phyloP scores from a whole-genome alignment of 2,797 vertebrate species.

The Mionectes olivaceus region DNA sequence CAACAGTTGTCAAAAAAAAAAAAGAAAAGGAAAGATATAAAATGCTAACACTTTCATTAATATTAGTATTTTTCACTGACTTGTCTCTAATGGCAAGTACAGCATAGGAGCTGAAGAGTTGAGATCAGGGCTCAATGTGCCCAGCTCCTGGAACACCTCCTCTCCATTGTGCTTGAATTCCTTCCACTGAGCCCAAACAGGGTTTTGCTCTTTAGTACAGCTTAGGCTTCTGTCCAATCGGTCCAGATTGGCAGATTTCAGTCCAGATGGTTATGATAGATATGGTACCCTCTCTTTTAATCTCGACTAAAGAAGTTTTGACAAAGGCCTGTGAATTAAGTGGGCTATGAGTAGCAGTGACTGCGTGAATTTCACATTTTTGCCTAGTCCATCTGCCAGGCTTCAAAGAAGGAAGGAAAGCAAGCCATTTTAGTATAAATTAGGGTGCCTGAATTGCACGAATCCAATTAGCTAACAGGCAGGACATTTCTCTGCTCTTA shows the following conservation, averaged over 20 bases:
- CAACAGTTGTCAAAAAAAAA: neutral
- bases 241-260: constrained; percentile 70
- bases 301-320: constrained; percentile 67
- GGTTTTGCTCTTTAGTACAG: constrained; percentile 35
- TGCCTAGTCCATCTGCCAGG: constrained; percentile 66
- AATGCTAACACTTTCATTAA: neutral
- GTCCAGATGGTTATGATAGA: constrained; percentile 74
- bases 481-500: constrained; percentile 62
- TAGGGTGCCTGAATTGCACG: constrained; percentile 26
- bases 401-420: constrained; percentile 45
- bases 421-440: constrained; percentile 46
- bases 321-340: constrained; percentile 70
- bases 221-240: constrained; percentile 55
- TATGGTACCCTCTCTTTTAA: constrained; percentile 58
- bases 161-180: neutral
- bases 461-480: constrained; percentile 60
- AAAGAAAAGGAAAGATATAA: neutral
- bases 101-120: neutral
- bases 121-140: neutral
- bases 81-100: neutral
- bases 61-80: neutral
- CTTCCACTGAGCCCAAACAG: neutral
- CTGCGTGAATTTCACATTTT: constrained; percentile 70
- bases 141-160: neutral
- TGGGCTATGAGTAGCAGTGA: constrained; percentile 54